phyloP scores from a whole-genome alignment of 2,113 vertebrate genomes.

The Amphiprion ocellaris region DNA sequence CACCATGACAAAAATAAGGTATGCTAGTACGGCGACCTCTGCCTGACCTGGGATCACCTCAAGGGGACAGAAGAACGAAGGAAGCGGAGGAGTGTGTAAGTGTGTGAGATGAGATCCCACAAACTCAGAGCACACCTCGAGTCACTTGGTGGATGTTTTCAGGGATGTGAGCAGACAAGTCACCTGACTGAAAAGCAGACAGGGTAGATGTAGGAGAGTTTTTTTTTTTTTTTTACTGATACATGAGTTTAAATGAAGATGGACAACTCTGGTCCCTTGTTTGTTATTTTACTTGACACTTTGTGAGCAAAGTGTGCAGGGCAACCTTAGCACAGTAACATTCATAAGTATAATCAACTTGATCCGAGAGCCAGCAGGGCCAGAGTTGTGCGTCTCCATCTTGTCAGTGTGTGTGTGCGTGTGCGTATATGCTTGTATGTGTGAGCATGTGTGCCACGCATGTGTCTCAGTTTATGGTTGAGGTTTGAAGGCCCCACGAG shows the following conservation, averaged over 20 bases:
- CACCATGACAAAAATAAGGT: constrained; percentile 51
- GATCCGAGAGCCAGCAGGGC: constrained; percentile 42
- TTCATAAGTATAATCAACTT: constrained; percentile 51
- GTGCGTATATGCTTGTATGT: constrained; percentile 1
- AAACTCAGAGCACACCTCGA: constrained; percentile 33
- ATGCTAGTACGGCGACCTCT: constrained; percentile 29
- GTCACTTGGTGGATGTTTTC: constrained; percentile 45
- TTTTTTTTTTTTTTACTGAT: constrained; percentile 12
- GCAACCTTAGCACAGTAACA: constrained; percentile 27
- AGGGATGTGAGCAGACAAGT: constrained; percentile 47
- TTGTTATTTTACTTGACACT: constrained; percentile 21
- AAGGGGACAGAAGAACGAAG: constrained; percentile 29
- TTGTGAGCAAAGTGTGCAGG: constrained; percentile 29
- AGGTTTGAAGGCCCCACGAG: constrained; percentile 93
- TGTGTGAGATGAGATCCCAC: constrained; percentile 24
- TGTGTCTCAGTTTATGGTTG: constrained; percentile 57
- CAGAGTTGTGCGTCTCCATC: constrained; percentile 69
- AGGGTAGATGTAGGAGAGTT: constrained; percentile 22
- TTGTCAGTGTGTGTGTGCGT: constrained; percentile 21
- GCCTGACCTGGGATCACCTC: constrained; percentile 43
- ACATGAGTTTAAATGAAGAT: constrained; percentile 37
- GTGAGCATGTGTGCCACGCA: constrained; percentile 22
- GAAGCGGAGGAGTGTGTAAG: constrained; percentile 19
- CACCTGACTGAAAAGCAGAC: constrained; percentile 61
- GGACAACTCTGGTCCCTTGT: constrained; percentile 58